phyloP scores from a whole-genome alignment of 1,140 invertebrate genomes.

The Rhynchophorus ferrugineus region DNA sequence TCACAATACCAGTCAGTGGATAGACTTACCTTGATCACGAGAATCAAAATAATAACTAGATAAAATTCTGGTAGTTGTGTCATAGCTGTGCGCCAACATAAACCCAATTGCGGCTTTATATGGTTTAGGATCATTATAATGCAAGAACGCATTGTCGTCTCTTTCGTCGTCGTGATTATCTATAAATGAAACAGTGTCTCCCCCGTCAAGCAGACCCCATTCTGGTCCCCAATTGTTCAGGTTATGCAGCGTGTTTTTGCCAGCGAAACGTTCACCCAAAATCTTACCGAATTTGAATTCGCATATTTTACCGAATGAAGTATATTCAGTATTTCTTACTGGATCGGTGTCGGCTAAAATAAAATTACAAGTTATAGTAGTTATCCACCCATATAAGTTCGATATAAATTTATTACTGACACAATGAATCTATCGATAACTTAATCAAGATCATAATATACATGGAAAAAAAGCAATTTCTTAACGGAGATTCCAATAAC shows the following conservation, averaged over 20 bases:
- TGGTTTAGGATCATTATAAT: constrained; percentile 49
- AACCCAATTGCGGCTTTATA: constrained; percentile 72
- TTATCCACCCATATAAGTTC: no score
- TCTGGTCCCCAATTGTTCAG: constrained; percentile 41
- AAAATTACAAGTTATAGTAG: no score
- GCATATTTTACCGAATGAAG: constrained; percentile 57
- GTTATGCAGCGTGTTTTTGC: constrained; percentile 40
- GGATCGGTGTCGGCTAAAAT: constrained; percentile 55
- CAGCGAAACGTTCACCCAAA: constrained; percentile 50
- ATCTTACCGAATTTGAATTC: constrained; percentile 65
- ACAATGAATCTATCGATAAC: no score
- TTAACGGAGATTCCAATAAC: no score
- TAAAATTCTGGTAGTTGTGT: constrained; percentile 69
- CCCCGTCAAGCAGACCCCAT: constrained; percentile 50
- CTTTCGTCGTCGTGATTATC: constrained; percentile 58
- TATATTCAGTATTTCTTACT: constrained; percentile 58
- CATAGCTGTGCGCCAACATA: constrained; percentile 79
- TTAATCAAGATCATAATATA: no score
- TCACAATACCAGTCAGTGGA: no score
- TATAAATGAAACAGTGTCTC: constrained; percentile 53
- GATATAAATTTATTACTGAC: no score
- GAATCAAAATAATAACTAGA: constrained; percentile 61
- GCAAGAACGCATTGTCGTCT: constrained; percentile 50
- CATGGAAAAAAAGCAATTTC: no score
- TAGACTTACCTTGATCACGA: constrained; percentile 48